Conservation (phyloP, 2,797 vertebrate species). For the Gastrophryne carolinensis region DNA sequence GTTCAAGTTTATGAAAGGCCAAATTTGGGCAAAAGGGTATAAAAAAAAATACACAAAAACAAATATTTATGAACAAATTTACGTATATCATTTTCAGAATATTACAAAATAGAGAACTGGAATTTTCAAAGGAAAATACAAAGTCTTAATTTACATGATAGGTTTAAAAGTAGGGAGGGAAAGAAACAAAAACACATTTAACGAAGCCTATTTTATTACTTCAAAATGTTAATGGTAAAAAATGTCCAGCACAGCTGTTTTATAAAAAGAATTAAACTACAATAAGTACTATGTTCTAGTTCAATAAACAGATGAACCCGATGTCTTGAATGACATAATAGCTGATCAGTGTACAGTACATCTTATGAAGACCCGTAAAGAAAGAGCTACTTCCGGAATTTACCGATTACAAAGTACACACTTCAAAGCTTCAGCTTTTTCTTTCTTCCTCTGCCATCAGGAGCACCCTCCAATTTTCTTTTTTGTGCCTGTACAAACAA, state of each 20-base stretch:
- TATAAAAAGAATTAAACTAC: conserved; percentile 80
- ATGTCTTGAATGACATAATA: conserved; percentile 79
- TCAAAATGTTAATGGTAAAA: conserved; percentile 88
- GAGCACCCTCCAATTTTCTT: conserved; percentile 87
- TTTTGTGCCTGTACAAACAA: conserved; percentile 82
- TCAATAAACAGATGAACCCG: conserved; percentile 78
- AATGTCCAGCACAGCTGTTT: conserved; percentile 89
- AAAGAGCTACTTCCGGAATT: conserved; percentile 80
- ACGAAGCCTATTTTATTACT: conserved; percentile 83
- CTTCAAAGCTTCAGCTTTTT: conserved; percentile 96
- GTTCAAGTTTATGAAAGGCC: no score
- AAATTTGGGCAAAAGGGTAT: neutral
- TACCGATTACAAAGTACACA: conserved; percentile 67
- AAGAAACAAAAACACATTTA: conserved; percentile 64
- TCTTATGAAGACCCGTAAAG: conserved; percentile 87
- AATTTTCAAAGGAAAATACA: conserved; percentile 12
- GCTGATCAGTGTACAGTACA: conserved; percentile 84
- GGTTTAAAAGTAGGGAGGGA: conserved; percentile 51
- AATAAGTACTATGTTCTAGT: conserved; percentile 78
- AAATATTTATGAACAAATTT: conserved; percentile 8
- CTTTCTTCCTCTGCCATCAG: conserved; percentile 89
- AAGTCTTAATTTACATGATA: conserved; percentile 22
- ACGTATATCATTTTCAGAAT: conserved; percentile 9
- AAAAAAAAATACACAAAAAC: neutral
- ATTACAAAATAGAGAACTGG: conserved; percentile 1